These are phyloP conservation scores for Lagorchestes hirsutus DNA, from an alignment of 2,797 vertebrate species.

Conservation along the genomic window DNA sequence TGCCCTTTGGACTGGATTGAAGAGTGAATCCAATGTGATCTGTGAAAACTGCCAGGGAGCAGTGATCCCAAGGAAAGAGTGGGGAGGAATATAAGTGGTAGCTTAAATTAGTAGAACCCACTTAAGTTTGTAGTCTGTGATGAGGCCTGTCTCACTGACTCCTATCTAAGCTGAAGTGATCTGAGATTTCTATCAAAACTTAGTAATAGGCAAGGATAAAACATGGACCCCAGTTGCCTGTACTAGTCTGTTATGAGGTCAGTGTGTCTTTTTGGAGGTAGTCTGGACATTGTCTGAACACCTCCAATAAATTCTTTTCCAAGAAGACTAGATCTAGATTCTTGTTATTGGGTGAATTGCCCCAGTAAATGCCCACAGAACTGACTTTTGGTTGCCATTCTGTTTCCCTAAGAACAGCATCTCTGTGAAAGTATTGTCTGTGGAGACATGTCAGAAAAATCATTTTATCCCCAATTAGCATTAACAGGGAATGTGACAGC, in stretches of 20 bases:
- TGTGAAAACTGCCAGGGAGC: background rate
- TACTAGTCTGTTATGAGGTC: background rate
- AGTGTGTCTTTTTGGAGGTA: background rate
- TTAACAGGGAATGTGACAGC: conserved; percentile 67
- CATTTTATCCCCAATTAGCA: conserved; percentile 69
- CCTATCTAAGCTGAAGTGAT: background rate
- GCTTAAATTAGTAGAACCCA: background rate
- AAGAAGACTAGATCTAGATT: background rate
- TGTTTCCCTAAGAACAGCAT: conserved; percentile 66
- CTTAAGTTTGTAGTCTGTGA: background rate
- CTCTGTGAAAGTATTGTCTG: conserved; percentile 76
- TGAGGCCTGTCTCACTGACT: background rate
- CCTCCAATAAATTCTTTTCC: background rate
- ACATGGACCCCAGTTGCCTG: background rate
- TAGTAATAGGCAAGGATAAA: background rate
- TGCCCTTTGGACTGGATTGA: background rate
- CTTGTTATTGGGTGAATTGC: background rate
- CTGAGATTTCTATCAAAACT: background rate
- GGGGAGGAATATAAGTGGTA: background rate
- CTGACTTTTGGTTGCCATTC: conserved; percentile 71
- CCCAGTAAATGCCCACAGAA: conserved; percentile 1
- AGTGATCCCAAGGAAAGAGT: background rate
- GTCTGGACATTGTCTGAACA: background rate
- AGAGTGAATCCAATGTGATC: background rate
- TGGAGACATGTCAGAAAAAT: conserved; percentile 61